Evolutionary conservation across 2,797 vertebrate species (phyloP).

Genomic region (Micromesistius poutassou): DNA sequence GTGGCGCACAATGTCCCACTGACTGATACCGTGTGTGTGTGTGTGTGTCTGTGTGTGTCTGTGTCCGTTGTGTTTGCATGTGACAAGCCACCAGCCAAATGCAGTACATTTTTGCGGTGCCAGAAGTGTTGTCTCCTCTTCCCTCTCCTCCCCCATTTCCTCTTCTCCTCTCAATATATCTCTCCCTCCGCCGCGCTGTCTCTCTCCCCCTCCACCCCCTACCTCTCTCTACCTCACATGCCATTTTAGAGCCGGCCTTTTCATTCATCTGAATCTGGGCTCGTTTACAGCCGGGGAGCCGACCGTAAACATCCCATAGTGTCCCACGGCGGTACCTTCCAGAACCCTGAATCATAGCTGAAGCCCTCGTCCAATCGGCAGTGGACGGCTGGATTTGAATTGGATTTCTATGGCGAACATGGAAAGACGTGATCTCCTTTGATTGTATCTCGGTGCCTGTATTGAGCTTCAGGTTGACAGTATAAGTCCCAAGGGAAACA

Average conservation of each 20-base stretch:
- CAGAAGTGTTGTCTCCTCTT: constrained; percentile 25
- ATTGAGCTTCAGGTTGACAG: no score
- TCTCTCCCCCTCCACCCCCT: background rate
- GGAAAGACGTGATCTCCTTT: no score
- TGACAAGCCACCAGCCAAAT: constrained; percentile 18
- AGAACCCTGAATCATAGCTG: no score
- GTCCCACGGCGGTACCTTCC: no score
- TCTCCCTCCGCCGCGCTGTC: background rate
- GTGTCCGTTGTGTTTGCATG: background rate
- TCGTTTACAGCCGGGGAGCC: no score
- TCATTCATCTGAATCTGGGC: background rate
- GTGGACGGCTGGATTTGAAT: no score
- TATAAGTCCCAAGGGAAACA: no score
- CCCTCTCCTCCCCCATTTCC: constrained; percentile 4
- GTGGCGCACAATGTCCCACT: constrained; percentile 28
- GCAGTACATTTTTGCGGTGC: constrained; percentile 33
- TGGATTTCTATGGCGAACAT: no score
- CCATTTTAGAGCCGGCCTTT: background rate
- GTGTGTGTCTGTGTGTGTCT: constrained; percentile 4
- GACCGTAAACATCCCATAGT: no score
- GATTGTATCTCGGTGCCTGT: no score
- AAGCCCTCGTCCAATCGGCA: no score
- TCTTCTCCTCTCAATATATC: background rate
- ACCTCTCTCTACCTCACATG: constrained; percentile 11
- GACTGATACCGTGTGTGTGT: constrained; percentile 12